A percentile compares a stretch with the other conserved stretches of the same genome.
Conservation (phyloP, 2,888 invertebrate species). For the Pimpla rufipes region DNA sequence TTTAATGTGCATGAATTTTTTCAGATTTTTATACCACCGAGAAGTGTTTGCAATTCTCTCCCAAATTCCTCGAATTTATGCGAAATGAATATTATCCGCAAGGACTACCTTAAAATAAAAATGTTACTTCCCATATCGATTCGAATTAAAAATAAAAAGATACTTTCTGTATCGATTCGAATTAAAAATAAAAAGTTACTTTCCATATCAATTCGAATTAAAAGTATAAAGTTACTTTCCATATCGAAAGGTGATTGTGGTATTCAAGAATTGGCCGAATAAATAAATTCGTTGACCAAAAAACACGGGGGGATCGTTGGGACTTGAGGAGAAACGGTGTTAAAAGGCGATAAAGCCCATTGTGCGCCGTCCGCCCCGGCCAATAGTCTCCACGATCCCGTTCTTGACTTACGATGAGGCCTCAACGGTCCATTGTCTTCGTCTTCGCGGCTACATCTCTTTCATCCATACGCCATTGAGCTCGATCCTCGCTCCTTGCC, state of each 20-base stretch:
- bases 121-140: too few species aligned
- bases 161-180: too few species aligned
- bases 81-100: too few species aligned
- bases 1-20: too few species aligned
- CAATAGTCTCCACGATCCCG: conserved; percentile 33
- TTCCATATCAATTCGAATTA: background rate
- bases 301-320: background rate
- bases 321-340: conserved; percentile 4
- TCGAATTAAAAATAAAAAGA: too few species aligned
- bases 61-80: too few species aligned
- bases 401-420: conserved; percentile 30
- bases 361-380: background rate
- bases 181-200: too few species aligned
- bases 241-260: too few species aligned
- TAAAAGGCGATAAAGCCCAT: conserved; percentile 24
- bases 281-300: background rate
- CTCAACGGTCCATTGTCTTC: conserved; percentile 58
- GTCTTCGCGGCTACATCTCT: conserved; percentile 42
- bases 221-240: background rate
- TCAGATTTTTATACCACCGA: too few species aligned
- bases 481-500: conserved; percentile 50
- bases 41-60: too few species aligned
- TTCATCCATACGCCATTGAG: conserved; percentile 59
- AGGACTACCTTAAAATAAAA: too few species aligned
- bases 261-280: too few species aligned